A percentile compares a stretch with the other conserved stretches of the same genome.
Conservation (phyloP, 2,113 vertebrate species). For the Clarias macrocephalus region DNA sequence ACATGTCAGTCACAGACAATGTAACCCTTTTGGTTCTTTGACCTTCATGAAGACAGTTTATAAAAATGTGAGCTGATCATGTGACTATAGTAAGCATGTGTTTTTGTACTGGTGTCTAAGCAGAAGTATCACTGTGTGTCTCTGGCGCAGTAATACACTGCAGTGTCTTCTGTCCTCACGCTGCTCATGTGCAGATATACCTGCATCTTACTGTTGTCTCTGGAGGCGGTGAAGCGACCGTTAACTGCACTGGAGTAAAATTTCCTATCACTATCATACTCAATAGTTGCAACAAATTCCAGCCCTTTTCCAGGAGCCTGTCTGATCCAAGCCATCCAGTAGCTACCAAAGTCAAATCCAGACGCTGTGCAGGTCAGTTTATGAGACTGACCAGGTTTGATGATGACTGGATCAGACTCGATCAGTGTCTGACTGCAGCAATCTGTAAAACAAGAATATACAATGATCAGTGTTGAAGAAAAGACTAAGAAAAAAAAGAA, state of each 20-base stretch:
- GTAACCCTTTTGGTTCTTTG: too few species aligned
- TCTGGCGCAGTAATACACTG: too few species aligned
- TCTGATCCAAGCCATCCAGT: constrained; percentile 32
- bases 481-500: too few species aligned
- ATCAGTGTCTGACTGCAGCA: constrained; percentile 26
- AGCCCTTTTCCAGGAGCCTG: not conserved
- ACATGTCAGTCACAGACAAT: too few species aligned
- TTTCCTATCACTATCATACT: not conserved
- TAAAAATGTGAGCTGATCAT: too few species aligned
- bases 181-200: too few species aligned
- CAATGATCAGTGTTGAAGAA: too few species aligned
- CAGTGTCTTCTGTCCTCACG: too few species aligned
- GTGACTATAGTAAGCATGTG: too few species aligned
- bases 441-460: constrained; percentile 3
- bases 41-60: not conserved
- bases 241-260: constrained; percentile 29
- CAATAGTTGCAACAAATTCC: constrained; percentile 21
- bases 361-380: constrained; percentile 44
- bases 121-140: too few species aligned
- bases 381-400: constrained; percentile 27
- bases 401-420: constrained; percentile 27
- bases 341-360: constrained; percentile 33
- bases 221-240: not conserved
- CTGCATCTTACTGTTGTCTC: too few species aligned
- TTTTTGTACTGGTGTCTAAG: too few species aligned